Base-by-base conservation (phyloP, 2,113 vertebrate genomes). In the Cercocebus atys region DNA sequence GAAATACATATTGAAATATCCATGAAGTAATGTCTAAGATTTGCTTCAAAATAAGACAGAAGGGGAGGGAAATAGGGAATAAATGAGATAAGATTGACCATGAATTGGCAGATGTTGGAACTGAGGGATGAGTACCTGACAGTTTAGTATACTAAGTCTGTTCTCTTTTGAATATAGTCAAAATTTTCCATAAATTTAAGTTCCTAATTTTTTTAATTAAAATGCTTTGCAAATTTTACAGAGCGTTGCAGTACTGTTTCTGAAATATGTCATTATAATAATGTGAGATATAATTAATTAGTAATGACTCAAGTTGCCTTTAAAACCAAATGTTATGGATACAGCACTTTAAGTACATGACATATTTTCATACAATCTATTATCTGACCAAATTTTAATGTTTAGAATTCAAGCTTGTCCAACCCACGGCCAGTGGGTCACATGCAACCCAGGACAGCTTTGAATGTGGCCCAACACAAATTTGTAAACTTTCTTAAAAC, bases 231-330 rank as follows among this genome's bases (percentile, higher is more conserved):
- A 76, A 82, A 96, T 52, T 68, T 61, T 52, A 2, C 11, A 81
- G 52, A 70, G 32, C 50, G 64, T 55, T 87, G 6, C 27, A 83
- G 80, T 79, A 81, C n/a, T 76, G 73, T 92, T 70, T 93, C 45
- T 87, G 59, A 79, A 23, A 32, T 50, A 30, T 57, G 93, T 95
- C 27, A 78, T 76, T 96, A 73, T 35, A 97, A 92, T 87, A 75
- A 95, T 90, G 8, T 76, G 13, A 91, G 93, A 70, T 79, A 80
- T 70, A 92, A 88, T 66, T 61, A 87, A 93, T 93, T 87, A 94
- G 38, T 78, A 89, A 47, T 75, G 68, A 52, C 43, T 76, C 68
- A 70, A 68, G 20, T 73, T 90, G 45, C n/a, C 75, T 94, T 94
- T 82, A 93, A 95, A 94, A 93, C 17, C 64, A 78, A 88, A 68